Conservation (phyloP, 2,113 vertebrate genomes). For the Bufo gargarizans region DNA sequence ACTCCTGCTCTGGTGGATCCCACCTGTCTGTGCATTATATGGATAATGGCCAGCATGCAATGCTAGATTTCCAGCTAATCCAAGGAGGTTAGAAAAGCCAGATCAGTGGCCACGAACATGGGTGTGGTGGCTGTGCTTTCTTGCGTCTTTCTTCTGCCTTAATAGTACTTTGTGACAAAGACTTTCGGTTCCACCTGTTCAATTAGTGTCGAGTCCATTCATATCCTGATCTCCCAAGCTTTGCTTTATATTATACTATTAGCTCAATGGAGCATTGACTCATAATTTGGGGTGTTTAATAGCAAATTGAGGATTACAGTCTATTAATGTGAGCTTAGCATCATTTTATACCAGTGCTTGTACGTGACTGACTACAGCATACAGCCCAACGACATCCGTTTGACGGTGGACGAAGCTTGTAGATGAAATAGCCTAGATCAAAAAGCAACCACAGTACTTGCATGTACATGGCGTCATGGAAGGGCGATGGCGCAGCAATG, state of each 20-base stretch:
- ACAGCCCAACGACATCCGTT: not conserved
- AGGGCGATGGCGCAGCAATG: not conserved
- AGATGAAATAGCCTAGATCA: not conserved
- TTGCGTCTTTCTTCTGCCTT: not conserved
- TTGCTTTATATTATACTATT: not conserved
- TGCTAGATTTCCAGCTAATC: not conserved
- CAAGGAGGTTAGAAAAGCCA: not conserved
- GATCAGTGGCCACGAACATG: not conserved
- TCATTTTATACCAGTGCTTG: not conserved
- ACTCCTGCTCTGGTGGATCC: no score
- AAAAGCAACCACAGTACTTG: not conserved
- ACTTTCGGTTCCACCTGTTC: not conserved
- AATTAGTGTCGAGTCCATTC: not conserved
- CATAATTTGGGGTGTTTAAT: slow-evolving; percentile 3
- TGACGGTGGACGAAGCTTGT: not conserved
- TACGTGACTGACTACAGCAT: not conserved
- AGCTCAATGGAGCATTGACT: slow-evolving; percentile 2
- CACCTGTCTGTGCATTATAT: no score
- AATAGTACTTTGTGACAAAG: not conserved
- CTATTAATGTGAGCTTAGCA: not conserved
- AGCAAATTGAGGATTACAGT: not conserved
- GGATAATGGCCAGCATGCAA: no score
- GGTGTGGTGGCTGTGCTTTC: not conserved
- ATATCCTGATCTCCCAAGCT: not conserved
- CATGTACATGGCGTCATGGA: not conserved